Percentiles rank a stretch among this genome's conserved stretches.
Evolutionary conservation across 2,113 vertebrate genomes (phyloP).

Genomic region (Neolamprologus longior): DNA sequence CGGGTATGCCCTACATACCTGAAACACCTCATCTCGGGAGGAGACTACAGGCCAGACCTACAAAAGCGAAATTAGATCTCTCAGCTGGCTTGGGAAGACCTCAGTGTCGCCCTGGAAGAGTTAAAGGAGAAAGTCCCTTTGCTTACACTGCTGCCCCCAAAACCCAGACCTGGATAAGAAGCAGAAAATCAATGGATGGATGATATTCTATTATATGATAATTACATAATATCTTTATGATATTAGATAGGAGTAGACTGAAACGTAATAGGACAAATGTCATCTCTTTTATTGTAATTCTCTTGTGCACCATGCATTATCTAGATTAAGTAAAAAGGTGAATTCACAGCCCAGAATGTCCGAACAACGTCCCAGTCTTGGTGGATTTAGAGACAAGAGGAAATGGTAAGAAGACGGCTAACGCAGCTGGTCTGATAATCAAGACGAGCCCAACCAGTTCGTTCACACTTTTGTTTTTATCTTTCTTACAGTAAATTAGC

Average conservation of each 20-base stretch:
- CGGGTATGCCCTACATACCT: not conserved
- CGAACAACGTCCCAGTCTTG: fast-evolving
- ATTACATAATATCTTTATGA: fast-evolving
- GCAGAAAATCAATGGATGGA: not conserved
- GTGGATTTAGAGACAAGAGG: not conserved
- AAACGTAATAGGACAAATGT: not conserved
- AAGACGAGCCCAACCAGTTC: not conserved
- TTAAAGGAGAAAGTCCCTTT: not conserved
- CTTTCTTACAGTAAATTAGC: not conserved
- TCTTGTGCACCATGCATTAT: not conserved
- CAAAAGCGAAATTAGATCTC: not conserved
- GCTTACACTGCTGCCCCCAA: not conserved
- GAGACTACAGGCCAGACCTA: not conserved
- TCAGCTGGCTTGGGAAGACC: fast-evolving
- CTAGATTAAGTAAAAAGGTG: not conserved
- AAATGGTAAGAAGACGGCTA: not conserved
- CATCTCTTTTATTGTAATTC: not conserved
- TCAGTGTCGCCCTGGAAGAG: not conserved
- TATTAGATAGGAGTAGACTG: not conserved
- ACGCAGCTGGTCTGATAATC: not conserved
- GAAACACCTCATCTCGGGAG: not conserved
- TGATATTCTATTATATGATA: not conserved
- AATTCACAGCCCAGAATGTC: not conserved
- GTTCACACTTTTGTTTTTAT: not conserved
- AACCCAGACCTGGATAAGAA: not conserved